Percentiles rank a stretch among this genome's conserved stretches.
Conservation (phyloP, 2,797 vertebrate species). For the Cirrhinus molitorella region DNA sequence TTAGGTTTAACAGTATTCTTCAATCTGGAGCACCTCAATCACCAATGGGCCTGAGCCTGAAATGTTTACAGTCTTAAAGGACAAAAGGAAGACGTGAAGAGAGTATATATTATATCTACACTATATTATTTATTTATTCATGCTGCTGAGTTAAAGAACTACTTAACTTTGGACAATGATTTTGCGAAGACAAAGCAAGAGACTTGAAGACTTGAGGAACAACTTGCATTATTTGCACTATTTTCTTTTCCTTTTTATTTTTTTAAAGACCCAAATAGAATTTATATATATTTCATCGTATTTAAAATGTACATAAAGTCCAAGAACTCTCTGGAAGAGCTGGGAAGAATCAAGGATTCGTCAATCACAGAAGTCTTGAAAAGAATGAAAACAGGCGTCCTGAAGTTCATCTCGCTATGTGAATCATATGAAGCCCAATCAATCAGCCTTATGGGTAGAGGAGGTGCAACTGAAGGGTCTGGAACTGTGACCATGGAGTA, state of each 20-base stretch:
- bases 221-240: constrained; percentile 79
- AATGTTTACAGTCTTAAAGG: constrained; percentile 70
- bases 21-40: constrained; percentile 60
- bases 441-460: constrained; percentile 28
- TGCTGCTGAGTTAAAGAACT: constrained; percentile 75
- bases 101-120: constrained; percentile 66
- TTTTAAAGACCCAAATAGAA: constrained; percentile 9
- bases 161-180: constrained; percentile 56
- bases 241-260: constrained; percentile 67
- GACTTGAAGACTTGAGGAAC: constrained; percentile 61
- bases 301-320: constrained; percentile 58
- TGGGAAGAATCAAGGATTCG: constrained; percentile 51
- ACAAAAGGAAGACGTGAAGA: constrained; percentile 63
- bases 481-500: constrained; percentile 45
- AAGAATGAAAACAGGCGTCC: constrained; percentile 39
- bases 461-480: constrained; percentile 29
- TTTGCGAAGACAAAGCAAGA: constrained; percentile 60
- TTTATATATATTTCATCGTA: constrained; percentile 43
- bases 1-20: constrained; percentile 75
- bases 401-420: constrained; percentile 56
- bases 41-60: constrained; percentile 54
- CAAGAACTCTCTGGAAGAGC: constrained; percentile 49
- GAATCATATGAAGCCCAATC: constrained; percentile 51
- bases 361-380: constrained; percentile 53
- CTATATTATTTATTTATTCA: constrained; percentile 81